Percentiles rank a stretch among this genome's conserved stretches.
These are phyloP conservation scores for Calosoma granatense DNA, from an alignment of 1,140 invertebrate genomes.

Conservation along the genomic window DNA sequence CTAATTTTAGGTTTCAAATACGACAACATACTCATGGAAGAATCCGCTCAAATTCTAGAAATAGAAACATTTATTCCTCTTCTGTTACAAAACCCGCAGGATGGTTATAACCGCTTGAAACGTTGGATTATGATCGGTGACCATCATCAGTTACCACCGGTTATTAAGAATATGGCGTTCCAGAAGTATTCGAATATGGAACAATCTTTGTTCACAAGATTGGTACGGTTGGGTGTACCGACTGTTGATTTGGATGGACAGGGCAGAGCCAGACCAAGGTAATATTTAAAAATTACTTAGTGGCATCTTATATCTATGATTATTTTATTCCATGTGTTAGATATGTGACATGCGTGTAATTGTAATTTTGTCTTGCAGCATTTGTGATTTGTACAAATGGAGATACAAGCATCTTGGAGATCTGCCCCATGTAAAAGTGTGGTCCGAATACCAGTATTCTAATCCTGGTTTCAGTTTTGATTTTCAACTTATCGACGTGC, in stretches of 20 bases:
- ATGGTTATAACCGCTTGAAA: constrained; percentile 91
- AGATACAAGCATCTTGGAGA: constrained; percentile 92
- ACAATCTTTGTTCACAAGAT: constrained; percentile 93
- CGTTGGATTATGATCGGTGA: constrained; percentile 99
- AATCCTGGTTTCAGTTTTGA: constrained; percentile 91
- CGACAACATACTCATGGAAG: constrained; percentile 99
- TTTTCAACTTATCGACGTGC: constrained; percentile 95
- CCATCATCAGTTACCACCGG: constrained; percentile 97
- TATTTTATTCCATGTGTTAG: neutral
- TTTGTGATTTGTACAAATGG: constrained; percentile 96
- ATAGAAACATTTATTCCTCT: constrained; percentile 99
- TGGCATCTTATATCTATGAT: neutral
- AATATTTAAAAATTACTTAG: constrained; percentile 14
- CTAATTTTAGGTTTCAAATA: constrained; percentile 71
- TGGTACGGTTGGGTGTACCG: constrained; percentile 92
- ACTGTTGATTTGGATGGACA: constrained; percentile 96
- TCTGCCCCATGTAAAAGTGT: constrained; percentile 72
- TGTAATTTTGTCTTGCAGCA: constrained; percentile 42
- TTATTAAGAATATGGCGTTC: constrained; percentile 99
- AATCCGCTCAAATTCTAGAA: constrained; percentile 97
- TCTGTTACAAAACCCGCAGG: constrained; percentile 92
- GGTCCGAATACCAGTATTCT: constrained; percentile 74
- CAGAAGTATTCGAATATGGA: constrained; percentile 99
- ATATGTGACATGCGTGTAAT: too few species aligned
- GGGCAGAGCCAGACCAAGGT: constrained; percentile 83